phyloP scores from a whole-genome alignment of 1,140 invertebrate genomes.

The Propsilocerus akamusi region DNA sequence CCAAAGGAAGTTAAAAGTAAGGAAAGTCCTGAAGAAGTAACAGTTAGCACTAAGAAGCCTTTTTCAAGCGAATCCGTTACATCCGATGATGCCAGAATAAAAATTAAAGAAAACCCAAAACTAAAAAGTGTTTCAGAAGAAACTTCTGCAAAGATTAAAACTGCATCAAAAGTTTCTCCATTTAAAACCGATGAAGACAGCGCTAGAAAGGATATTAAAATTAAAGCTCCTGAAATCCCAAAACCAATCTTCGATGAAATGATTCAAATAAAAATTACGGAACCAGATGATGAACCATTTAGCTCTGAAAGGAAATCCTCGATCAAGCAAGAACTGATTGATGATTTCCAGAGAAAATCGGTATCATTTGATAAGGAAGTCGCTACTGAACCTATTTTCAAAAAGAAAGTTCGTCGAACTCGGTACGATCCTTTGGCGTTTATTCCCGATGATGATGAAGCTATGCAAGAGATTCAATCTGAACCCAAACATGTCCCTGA shows the following conservation, averaged over 20 bases:
- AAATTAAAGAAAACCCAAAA: background rate
- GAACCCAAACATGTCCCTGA: background rate
- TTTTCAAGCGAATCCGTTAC: background rate
- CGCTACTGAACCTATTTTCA: background rate
- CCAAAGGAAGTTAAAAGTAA: slow-evolving; percentile 6
- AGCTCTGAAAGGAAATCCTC: no score
- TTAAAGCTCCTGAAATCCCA: background rate
- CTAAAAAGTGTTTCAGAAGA: background rate
- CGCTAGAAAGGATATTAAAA: background rate
- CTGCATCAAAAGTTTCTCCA: background rate
- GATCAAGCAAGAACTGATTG: no score
- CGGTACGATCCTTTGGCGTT: slow-evolving; percentile 18
- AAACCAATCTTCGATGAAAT: no score
- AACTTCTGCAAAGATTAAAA: background rate
- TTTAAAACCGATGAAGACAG: background rate
- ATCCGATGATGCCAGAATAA: background rate
- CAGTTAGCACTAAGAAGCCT: background rate
- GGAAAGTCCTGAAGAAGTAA: no score
- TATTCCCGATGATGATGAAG: slow-evolving; percentile 15
- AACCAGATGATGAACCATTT: background rate
- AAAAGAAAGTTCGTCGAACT: background rate
- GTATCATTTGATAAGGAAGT: background rate
- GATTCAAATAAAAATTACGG: background rate
- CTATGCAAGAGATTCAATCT: slow-evolving; percentile 3
- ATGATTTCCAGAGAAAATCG: background rate